Conservation (phyloP, 2,888 invertebrate species). For the Liodrosophila aerea region DNA sequence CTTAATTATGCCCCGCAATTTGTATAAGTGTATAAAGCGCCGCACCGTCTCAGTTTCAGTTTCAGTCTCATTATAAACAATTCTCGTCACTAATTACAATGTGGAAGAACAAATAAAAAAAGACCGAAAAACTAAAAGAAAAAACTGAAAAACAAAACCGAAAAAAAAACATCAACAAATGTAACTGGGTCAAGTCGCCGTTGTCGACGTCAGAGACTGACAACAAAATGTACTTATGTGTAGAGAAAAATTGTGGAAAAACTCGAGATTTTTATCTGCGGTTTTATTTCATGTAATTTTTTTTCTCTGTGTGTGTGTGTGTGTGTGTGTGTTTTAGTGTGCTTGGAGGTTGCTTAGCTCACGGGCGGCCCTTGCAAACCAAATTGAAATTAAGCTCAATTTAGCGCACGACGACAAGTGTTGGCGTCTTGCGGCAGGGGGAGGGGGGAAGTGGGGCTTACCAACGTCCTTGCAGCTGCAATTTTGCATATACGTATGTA, state of each 20-base stretch:
- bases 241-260: conserved; percentile 69
- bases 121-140: conserved; percentile 35
- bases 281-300: conserved; percentile 58
- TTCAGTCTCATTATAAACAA: conserved; percentile 67
- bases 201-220: conserved; percentile 34
- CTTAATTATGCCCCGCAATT: conserved; percentile 68
- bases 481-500: conserved; percentile 34
- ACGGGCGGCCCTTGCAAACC: conserved; percentile 37
- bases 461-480: conserved; percentile 26
- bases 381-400: conserved; percentile 56
- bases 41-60: conserved; percentile 34
- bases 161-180: conserved; percentile 67
- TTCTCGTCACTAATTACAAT: conserved; percentile 75
- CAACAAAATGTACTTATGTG: conserved; percentile 14
- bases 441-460: conserved; percentile 16
- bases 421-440: not conserved
- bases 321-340: conserved; percentile 9
- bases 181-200: conserved; percentile 70
- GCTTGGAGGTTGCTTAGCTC: conserved; percentile 41
- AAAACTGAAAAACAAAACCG: conserved; percentile 13
- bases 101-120: conserved; percentile 67
- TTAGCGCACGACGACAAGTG: conserved; percentile 44
- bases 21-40: conserved; percentile 34
- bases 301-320: not conserved
- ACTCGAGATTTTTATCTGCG: conserved; percentile 72